Percentiles rank a stretch among this genome's conserved stretches.
Conservation (phyloP, 2,797 vertebrate genomes). For the Muscicapa comitata region DNA sequence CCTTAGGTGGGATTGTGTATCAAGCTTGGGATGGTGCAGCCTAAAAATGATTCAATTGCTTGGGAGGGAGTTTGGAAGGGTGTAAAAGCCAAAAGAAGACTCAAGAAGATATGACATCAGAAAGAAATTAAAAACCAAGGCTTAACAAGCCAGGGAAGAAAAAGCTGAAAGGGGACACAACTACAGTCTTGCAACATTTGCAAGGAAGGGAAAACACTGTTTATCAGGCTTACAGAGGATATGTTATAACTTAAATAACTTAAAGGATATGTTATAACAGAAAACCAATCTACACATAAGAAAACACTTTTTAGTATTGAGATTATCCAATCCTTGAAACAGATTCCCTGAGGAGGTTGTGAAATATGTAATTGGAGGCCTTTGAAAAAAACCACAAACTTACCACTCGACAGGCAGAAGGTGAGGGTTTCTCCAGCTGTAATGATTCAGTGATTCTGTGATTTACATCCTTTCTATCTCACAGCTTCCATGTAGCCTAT, state of each 20-base stretch:
- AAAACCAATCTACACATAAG: neutral
- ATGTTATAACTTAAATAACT: neutral
- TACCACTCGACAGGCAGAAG: neutral
- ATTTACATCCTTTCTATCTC: neutral
- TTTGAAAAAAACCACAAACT: neutral
- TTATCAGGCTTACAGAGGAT: neutral
- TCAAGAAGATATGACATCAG: accelerated
- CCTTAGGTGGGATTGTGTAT: neutral
- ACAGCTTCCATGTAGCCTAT: neutral
- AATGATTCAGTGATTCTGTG: neutral
- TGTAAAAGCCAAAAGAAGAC: neutral
- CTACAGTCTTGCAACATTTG: neutral
- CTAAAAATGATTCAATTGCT: neutral
- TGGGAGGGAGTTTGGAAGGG: neutral
- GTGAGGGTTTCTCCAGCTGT: neutral
- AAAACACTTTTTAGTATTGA: neutral
- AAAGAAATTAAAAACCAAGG: neutral
- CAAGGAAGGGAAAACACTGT: neutral
- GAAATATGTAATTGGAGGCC: neutral
- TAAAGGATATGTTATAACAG: neutral
- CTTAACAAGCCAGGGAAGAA: neutral
- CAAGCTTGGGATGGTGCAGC: neutral
- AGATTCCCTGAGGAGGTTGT: neutral
- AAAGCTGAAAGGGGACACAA: neutral
- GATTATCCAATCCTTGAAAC: neutral